phyloP scores from a whole-genome alignment of 2,888 invertebrate genomes.

The Allacma fusca region DNA sequence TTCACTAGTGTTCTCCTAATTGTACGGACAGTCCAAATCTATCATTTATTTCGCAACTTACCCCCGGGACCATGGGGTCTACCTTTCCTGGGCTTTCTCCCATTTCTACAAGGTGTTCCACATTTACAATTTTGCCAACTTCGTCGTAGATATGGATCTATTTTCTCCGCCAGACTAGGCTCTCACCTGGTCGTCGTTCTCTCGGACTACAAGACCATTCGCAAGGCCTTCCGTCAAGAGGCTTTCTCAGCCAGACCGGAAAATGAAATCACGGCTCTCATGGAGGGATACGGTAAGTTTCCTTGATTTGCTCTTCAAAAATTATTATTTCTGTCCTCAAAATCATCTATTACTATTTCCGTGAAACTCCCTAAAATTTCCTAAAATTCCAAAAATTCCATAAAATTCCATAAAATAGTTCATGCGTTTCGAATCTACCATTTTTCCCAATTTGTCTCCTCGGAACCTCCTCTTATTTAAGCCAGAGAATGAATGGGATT shows the following conservation, averaged over 20 bases:
- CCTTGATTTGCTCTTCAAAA: neutral
- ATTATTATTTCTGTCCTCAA: too few relatives aligned
- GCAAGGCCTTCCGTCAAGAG: conserved; percentile 84
- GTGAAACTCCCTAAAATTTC: too few relatives aligned
- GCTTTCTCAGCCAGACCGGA: conserved; percentile 88
- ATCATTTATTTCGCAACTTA: conserved; percentile 64
- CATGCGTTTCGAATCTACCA: too few relatives aligned
- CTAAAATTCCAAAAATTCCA: too few relatives aligned
- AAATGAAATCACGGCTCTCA: conserved; percentile 83
- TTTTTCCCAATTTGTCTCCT: too few relatives aligned
- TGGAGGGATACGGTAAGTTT: conserved; percentile 87
- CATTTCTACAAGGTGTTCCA: conserved; percentile 77
- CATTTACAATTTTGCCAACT: conserved; percentile 82
- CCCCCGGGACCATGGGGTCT: conserved; percentile 91
- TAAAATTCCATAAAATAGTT: too few relatives aligned
- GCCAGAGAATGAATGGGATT: too few relatives aligned
- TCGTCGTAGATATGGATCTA: conserved; percentile 78
- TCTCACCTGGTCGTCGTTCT: conserved; percentile 84
- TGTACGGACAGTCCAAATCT: conserved; percentile 51
- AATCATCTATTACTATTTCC: too few relatives aligned
- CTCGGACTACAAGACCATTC: conserved; percentile 84
- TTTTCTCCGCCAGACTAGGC: conserved; percentile 83
- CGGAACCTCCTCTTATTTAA: too few relatives aligned
- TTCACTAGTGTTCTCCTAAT: conserved; percentile 48
- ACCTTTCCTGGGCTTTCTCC: conserved; percentile 83